Conservation (phyloP, 2,113 vertebrate genomes). For the Psephotus haematonotus region DNA sequence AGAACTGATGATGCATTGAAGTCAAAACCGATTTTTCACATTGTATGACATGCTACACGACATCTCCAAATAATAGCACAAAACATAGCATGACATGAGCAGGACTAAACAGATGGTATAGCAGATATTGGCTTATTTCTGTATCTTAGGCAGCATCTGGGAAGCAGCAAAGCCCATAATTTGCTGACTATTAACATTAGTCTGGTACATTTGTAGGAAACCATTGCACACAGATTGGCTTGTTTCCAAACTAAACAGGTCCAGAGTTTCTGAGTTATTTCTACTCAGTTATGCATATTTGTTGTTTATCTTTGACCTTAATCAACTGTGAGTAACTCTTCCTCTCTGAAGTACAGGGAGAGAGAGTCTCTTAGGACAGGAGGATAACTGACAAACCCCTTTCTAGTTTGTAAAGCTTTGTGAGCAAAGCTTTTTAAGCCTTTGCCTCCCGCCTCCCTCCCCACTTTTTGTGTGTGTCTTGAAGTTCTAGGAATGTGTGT, state of each 20-base stretch:
- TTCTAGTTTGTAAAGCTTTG: neutral
- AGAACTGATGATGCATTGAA: neutral
- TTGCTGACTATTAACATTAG: conserved; percentile 32
- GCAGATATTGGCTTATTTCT: conserved; percentile 20
- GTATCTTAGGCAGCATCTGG: conserved; percentile 41
- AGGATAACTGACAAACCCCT: neutral
- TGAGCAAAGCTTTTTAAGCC: neutral
- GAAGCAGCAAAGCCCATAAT: neutral
- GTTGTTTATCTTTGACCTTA: neutral
- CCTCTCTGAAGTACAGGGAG: neutral
- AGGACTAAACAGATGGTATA: conserved; percentile 53
- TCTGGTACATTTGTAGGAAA: conserved; percentile 28
- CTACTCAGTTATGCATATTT: neutral
- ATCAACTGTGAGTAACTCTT: neutral
- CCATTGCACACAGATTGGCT: neutral
- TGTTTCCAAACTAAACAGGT: neutral
- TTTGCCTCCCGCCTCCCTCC: neutral
- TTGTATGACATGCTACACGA: neutral
- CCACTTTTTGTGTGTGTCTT: neutral
- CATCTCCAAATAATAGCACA: conserved; percentile 45
- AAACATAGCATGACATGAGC: conserved; percentile 51
- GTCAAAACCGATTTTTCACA: neutral
- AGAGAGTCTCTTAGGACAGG: neutral
- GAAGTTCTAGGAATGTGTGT: neutral
- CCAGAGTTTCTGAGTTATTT: neutral